These are phyloP conservation scores for Aquila chrysaetos DNA, from an alignment of 2,797 vertebrate species.

Conservation along the genomic window DNA sequence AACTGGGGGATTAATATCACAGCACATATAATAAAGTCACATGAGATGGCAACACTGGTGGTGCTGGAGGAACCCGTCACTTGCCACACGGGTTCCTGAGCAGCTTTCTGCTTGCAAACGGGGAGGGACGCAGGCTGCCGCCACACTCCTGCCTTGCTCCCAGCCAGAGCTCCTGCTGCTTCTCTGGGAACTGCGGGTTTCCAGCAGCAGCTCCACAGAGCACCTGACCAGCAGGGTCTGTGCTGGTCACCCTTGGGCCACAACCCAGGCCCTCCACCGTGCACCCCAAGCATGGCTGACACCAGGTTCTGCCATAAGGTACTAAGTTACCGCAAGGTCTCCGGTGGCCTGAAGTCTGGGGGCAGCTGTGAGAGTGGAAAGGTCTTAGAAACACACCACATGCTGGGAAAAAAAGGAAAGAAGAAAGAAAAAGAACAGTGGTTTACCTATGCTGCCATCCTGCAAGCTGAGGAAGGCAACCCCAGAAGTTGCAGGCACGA, in stretches of 20 bases:
- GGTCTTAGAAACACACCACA: background rate
- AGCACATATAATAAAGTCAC: background rate
- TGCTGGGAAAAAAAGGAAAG: background rate
- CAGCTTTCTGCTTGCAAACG: background rate
- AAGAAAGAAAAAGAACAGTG: background rate
- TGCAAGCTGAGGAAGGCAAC: background rate
- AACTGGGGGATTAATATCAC: background rate
- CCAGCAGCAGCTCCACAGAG: background rate
- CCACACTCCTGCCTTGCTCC: fast-evolving
- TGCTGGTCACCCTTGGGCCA: background rate
- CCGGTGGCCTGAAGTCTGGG: background rate
- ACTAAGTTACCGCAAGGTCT: background rate
- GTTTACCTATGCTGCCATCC: background rate
- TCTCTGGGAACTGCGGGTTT: background rate
- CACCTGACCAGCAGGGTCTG: background rate
- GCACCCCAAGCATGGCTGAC: background rate
- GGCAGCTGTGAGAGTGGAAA: background rate
- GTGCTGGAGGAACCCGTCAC: slow-evolving; percentile 17
- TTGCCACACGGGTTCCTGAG: background rate
- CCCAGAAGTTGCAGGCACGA: background rate
- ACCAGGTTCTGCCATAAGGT: background rate
- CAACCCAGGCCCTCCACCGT: fast-evolving
- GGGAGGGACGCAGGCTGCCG: background rate
- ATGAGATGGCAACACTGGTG: background rate
- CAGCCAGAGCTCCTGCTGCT: background rate